These are phyloP conservation scores for Drosophila neonasuta DNA, from an alignment of 2,888 invertebrate genomes.

Conservation along the genomic window DNA sequence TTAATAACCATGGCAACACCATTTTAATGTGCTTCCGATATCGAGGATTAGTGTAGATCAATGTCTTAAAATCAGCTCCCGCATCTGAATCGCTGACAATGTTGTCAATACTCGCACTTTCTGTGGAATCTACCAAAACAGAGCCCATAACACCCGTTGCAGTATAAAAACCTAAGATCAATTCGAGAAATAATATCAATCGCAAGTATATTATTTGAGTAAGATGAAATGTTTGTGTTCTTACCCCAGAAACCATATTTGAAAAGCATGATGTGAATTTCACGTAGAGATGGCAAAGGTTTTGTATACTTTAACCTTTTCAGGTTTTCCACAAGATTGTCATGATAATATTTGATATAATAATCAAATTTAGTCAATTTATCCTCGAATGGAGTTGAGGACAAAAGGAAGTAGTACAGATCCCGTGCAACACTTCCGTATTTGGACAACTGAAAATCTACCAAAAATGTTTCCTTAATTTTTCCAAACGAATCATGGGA, in stretches of 20 bases:
- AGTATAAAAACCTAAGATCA: constrained; percentile 49
- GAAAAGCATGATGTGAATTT: constrained; percentile 65
- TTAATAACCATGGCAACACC: constrained; percentile 71
- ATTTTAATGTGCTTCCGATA: constrained; percentile 69
- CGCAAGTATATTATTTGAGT: not conserved
- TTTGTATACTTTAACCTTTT: constrained; percentile 69
- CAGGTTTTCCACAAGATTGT: constrained; percentile 66
- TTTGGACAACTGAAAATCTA: constrained; percentile 75
- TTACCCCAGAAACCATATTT: constrained; percentile 72
- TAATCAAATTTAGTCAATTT: constrained; percentile 77
- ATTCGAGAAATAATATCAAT: not conserved
- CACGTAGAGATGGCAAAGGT: constrained; percentile 67
- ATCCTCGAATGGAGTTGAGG: constrained; percentile 71
- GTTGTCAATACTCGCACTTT: constrained; percentile 59
- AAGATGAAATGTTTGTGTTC: not conserved
- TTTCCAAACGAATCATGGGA: constrained; percentile 63
- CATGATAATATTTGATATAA: constrained; percentile 76
- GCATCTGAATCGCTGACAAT: constrained; percentile 47
- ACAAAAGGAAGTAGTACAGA: constrained; percentile 73
- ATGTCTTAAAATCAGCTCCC: constrained; percentile 45
- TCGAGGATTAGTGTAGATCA: constrained; percentile 61
- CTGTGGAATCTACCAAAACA: constrained; percentile 62
- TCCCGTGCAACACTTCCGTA: constrained; percentile 74
- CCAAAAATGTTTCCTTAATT: constrained; percentile 62
- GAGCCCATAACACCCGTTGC: constrained; percentile 66